phyloP scores from a whole-genome alignment of 2,888 invertebrate species.

The Cheiracanthium punctorium region DNA sequence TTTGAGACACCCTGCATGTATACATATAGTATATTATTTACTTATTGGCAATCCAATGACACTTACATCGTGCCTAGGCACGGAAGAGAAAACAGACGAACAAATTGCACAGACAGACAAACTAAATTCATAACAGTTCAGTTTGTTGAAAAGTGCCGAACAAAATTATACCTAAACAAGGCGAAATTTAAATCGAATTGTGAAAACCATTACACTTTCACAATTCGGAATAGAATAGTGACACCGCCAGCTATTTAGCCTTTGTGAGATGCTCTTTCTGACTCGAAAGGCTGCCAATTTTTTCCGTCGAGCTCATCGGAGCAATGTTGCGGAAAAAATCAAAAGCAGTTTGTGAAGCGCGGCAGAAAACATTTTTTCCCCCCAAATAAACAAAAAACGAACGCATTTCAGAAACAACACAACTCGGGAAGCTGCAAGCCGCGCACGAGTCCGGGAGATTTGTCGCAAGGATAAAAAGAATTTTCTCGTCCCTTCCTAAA shows the following conservation, averaged over 20 bases:
- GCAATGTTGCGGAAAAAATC: background rate
- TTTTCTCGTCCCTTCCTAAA: background rate
- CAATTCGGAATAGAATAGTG: background rate
- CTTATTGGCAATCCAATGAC: too few relatives aligned
- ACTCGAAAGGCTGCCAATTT: background rate
- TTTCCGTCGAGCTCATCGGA: background rate
- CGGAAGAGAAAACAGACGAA: too few relatives aligned
- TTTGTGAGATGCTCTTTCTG: background rate
- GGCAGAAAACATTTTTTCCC: background rate
- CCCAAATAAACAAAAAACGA: constrained; percentile 1
- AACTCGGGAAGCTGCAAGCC: background rate
- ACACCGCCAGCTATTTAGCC: background rate
- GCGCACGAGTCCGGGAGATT: too few relatives aligned
- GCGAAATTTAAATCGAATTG: too few relatives aligned
- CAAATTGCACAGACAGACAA: too few relatives aligned
- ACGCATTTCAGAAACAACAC: background rate
- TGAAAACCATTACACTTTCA: too few relatives aligned
- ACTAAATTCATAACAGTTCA: too few relatives aligned
- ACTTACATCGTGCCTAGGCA: too few relatives aligned
- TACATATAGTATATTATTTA: too few relatives aligned
- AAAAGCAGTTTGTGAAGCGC: background rate
- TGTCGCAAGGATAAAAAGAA: background rate
- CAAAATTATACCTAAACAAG: too few relatives aligned
- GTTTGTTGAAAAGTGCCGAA: too few relatives aligned
- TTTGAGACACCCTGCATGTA: too few relatives aligned